Base-by-base conservation (phyloP, 1,140 invertebrate species). In the Penaeus indicus region DNA sequence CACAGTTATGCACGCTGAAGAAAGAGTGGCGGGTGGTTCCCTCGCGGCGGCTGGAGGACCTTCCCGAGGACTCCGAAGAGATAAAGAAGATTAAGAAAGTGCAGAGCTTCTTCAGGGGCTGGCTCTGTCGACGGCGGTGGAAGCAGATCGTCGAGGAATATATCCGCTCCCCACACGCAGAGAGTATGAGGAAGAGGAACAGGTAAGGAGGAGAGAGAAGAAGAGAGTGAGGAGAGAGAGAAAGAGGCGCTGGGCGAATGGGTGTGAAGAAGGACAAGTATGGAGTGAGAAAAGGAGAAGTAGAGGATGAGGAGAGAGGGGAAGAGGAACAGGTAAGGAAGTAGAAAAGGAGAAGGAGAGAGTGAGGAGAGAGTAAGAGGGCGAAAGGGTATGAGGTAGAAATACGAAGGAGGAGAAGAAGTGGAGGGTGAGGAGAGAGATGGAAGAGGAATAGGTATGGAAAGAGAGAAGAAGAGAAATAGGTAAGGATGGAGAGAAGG, bases 61-160 rank as follows among this genome's bases (percentile, higher is more conserved):
- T 90, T 2, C 85, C 88, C 1, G 83, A 90, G 42, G 79, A 91
- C 86, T 92, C 94, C 83, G 67, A 90, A 90, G 94, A 95, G 90
- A 92, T 95, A 11, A 93, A 93, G 84, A 98, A 98, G 94, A 98
- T 98, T 88, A 98, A 98, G 93, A 98, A 98, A 94, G 97, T 98
- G 27, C 96, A 98, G 93, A 98, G 97, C 92, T 98, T 98, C 93
- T 98, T 98, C 93, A 94, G 97, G 8, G 97, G 97, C 1, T 98
- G 97, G 97, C 93, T 98, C 11, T 98, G 97, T 92, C 94, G 97
- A n/a, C 93, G 97, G 8, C 94, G 97, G 84, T 98, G 97, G 97
- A 98, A 98, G 93, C 97, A 98, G 92, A 98, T 98, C 85, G 97
- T 98, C 1, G 97, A 98, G 90, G 96, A 98, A 91, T 98, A 98